Evolutionary conservation across 2,797 vertebrate genomes (phyloP).

Genomic region (Zenarchopterus dispar): DNA sequence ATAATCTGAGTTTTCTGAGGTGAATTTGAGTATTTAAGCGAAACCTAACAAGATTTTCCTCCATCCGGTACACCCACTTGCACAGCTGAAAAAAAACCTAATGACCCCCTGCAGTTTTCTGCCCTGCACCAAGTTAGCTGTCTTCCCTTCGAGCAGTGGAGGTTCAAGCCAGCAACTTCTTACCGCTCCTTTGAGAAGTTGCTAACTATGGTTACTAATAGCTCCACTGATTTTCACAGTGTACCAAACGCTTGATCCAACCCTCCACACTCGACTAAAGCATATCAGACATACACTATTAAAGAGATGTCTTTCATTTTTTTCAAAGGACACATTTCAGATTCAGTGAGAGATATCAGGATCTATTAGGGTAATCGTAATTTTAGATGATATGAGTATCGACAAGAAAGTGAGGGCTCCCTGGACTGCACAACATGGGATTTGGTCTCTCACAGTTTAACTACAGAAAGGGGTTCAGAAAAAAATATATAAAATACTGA

Average conservation of each 20-base stretch:
- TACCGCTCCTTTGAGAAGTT: constrained; percentile 41
- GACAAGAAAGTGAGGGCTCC: constrained; percentile 61
- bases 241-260: constrained; percentile 19
- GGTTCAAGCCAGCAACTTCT: constrained; percentile 42
- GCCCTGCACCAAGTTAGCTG: no score
- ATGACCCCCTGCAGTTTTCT: no score
- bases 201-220: constrained; percentile 41
- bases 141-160: not conserved
- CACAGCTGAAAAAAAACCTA: no score
- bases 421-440: constrained; percentile 73
- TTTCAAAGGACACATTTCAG: no score
- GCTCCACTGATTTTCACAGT: constrained; percentile 23
- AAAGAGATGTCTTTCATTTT: no score
- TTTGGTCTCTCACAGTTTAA: constrained; percentile 80
- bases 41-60: no score
- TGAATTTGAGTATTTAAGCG: no score
- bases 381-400: constrained; percentile 63
- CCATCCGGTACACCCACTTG: no score
- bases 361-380: constrained; percentile 67
- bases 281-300: constrained; percentile 41
- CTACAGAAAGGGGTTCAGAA: constrained; percentile 80
- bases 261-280: constrained; percentile 52
- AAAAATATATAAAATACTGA: constrained; percentile 84
- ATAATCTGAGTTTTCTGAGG: no score
- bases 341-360: constrained; percentile 35